Base-by-base conservation (phyloP, 2,888 invertebrate genomes). In the Caenorhabditis imperialis region DNA sequence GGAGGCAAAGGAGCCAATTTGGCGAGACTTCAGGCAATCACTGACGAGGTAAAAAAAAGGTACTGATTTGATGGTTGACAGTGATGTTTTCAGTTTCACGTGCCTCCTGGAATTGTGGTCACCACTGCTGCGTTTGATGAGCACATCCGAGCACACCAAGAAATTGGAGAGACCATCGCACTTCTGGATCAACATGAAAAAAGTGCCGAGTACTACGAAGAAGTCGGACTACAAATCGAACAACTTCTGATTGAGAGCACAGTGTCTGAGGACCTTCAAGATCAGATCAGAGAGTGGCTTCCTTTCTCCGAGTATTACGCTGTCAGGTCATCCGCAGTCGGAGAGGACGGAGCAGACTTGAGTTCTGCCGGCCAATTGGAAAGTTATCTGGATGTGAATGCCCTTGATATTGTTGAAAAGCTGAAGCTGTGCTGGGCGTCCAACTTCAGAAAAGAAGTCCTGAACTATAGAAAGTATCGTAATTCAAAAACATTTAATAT, bases 291-390 rank as follows among this genome's bases (percentile, higher is more conserved):
- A 1, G 65, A 71, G 18, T 51, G 50, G 33, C 30, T 62, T 3
- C 67, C 67, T 1, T n/a, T 18, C 22, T 74, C 70, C 20, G 60
- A 67, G 25, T 53, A 48, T 20, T 77, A 63, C 47, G 75, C 73
- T 5, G 71, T 74, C 2, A 18, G 80, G 20, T 84, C 84, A 12
- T 85, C 84, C 3, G 93, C 93, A 14, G 91, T 93, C 44, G 92
- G 92, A 4, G 94, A 94, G 89, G 94, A 94, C 88, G 92, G 92
- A 7, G 92, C 92, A 70, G 93, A 93, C 51, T 89, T 93, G 12
- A 94, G 94, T 0, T 92, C 93, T 3, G 94, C 94, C 0, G 94
- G 94, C 0, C 94, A 94, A 89, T 93, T 94, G 89, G 92, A 92
- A 71, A 93, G 93, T 0, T 91, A 92, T 73, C 90, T 94, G 3